Evolutionary conservation across 2,797 vertebrate genomes (phyloP), one percentile per base, ranked within the genome.

Genomic region (Avahi laniger): DNA sequence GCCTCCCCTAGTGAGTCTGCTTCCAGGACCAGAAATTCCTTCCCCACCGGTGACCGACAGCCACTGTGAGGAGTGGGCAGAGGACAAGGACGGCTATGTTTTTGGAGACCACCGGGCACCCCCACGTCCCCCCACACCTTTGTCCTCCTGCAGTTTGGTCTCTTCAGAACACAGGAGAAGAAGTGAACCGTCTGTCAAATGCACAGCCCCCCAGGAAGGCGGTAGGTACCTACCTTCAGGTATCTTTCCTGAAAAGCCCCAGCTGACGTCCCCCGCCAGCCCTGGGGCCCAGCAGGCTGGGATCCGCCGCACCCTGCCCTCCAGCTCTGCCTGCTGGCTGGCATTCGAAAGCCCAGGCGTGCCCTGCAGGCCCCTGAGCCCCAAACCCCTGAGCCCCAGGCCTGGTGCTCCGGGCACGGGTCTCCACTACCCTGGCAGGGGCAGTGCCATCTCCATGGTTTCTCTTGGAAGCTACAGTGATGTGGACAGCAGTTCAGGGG

Each of bases 281-380:
- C 95, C 98, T 30, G 15, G 57, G 78, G 98, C 98, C 26, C 76
- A 96, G 35, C 95, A 97, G 22, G 8, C 96, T 13, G n/a, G 95
- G 17, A 96, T 97, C 92, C 97, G 92, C 96, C 97, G 98, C 87
- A 98, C 98, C 4, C 98, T 98, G 1, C 97, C 98, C 0, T 98
- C 98, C 43, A 54, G 61, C 46, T 96, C 95, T 92, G 97, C 97
- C 48, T 98, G 98, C 28, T 97, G 98, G 59, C 91, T 98, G 41
- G 95, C 88, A 61, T 96, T 89, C 24, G 96, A 98, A 30, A 93
- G 97, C 38, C 97, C 98, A 61, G 98, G 98, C 52, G 98, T 98
- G 95, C 99, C 99, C 5, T 97, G 98, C 59, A 98, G 99, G 81
- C 99, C 99, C 52, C 98, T 99, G 99, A 99, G 99, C 97, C 99